phyloP scores from a whole-genome alignment of 2,113 vertebrate species.

The Coracopsis vasa region DNA sequence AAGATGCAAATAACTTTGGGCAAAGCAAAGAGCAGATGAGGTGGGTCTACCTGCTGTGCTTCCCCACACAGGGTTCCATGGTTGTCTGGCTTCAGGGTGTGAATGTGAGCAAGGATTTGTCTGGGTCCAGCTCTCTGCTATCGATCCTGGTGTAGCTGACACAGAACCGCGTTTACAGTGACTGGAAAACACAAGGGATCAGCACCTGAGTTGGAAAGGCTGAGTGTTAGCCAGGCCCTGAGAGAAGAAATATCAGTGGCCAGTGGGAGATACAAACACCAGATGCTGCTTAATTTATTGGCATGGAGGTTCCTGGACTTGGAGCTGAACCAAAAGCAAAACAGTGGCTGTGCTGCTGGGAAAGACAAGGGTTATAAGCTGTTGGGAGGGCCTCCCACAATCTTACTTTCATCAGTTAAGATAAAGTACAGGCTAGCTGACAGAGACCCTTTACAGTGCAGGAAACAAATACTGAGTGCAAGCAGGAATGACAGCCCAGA shows the following conservation, averaged over 20 bases:
- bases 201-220: neutral
- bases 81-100: accelerated
- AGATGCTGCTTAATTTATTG: neutral
- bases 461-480: neutral
- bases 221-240: neutral
- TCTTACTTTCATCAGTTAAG: slow-evolving; percentile 1
- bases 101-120: neutral
- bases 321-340: neutral
- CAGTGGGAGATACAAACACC: neutral
- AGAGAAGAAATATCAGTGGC: neutral
- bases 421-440: neutral
- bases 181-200: neutral
- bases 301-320: neutral
- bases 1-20: neutral
- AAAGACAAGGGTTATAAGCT: neutral
- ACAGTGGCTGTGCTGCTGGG: neutral
- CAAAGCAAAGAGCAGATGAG: accelerated
- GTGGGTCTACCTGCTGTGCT: accelerated
- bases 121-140: neutral
- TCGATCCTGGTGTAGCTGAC: neutral
- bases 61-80: neutral
- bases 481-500: neutral
- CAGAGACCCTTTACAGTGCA: neutral
- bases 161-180: neutral
- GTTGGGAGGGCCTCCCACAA: neutral